Conservation (phyloP, 2,888 invertebrate species). For the Dinocampus coccinellae region DNA sequence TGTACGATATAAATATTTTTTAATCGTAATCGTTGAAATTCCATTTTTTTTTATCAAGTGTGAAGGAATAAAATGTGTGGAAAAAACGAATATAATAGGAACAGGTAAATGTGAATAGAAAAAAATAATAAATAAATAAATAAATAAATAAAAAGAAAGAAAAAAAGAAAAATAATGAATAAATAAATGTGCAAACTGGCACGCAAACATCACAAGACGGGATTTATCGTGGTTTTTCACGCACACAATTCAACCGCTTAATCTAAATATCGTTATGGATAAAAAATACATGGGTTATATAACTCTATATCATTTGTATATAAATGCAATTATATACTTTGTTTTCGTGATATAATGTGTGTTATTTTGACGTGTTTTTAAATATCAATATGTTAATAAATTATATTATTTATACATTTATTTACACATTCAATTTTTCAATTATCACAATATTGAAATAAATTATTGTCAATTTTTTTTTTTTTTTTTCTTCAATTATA, state of each 20-base stretch:
- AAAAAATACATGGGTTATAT: conserved; percentile 17
- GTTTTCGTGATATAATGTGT: conserved; percentile 8
- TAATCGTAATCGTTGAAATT: conserved; percentile 33
- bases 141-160: too few relatives aligned
- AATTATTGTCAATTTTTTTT: neutral
- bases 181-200: neutral
- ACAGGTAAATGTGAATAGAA: neutral
- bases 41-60: conserved; percentile 37
- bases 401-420: too few relatives aligned
- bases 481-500: neutral
- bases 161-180: too few relatives aligned
- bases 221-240: conserved; percentile 28
- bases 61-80: conserved; percentile 6
- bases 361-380: neutral
- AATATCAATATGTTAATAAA: too few relatives aligned
- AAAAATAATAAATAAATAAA: too few relatives aligned
- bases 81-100: neutral
- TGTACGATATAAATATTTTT: conserved; percentile 23
- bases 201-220: conserved; percentile 24
- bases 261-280: conserved; percentile 24
- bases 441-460: too few relatives aligned
- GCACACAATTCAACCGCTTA: conserved; percentile 28
- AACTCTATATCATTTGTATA: conserved; percentile 12
- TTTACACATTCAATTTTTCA: too few relatives aligned
- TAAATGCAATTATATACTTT: conserved; percentile 9